Evolutionary conservation across 1,140 invertebrate species (phyloP).

Genomic region (Drosophila watanabei): DNA sequence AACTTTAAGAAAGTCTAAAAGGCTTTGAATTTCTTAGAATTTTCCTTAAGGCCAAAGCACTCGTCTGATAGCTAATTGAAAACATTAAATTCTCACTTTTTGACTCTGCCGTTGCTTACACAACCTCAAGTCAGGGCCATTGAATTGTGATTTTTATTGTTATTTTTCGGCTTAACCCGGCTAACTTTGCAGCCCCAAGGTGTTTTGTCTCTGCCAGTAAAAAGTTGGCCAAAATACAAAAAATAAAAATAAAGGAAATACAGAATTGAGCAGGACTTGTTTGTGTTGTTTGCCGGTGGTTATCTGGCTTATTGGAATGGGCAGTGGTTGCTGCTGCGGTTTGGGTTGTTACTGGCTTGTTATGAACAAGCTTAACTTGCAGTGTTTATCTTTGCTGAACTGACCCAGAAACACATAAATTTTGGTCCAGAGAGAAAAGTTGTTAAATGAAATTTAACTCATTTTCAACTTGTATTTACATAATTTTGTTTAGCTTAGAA

Average conservation of each 20-base stretch:
- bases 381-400: conserved; percentile 61
- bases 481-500: background rate
- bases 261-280: conserved; percentile 42
- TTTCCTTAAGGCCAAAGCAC: conserved; percentile 8
- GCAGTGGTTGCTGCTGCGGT: conserved; percentile 24
- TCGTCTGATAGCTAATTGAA: conserved; percentile 68
- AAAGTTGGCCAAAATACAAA: conserved; percentile 36
- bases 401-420: conserved; percentile 72
- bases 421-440: conserved; percentile 26
- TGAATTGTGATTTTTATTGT: conserved; percentile 57
- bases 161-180: conserved; percentile 43
- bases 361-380: conserved; percentile 50
- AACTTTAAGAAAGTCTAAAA: background rate
- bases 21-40: background rate
- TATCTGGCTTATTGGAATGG: conserved; percentile 45
- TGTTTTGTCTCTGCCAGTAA: conserved; percentile 44
- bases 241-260: conserved; percentile 7
- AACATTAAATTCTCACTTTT: conserved; percentile 67
- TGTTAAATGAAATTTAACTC: conserved; percentile 36
- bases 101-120: conserved; percentile 12
- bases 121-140: conserved; percentile 25
- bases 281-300: conserved; percentile 40
- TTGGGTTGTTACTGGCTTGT: conserved; percentile 31
- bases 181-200: conserved; percentile 38
- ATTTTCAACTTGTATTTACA: conserved; percentile 20